Conservation (phyloP, 2,888 invertebrate species). For the Parnassius apollo region DNA sequence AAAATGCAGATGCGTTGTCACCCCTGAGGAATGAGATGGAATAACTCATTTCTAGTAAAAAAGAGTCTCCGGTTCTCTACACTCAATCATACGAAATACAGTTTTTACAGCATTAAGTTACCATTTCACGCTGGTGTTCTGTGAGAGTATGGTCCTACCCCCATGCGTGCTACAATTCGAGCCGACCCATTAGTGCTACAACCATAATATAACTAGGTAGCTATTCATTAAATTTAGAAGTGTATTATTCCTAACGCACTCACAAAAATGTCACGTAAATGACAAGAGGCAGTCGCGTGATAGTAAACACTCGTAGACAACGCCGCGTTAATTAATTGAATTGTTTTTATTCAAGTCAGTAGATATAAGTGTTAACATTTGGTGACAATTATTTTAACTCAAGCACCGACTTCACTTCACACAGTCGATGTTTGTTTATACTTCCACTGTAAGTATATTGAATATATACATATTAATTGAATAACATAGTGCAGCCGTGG, state of each 20-base stretch:
- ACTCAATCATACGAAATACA: no score
- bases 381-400: conserved; percentile 46
- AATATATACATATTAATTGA: no score
- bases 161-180: no score
- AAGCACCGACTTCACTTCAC: conserved; percentile 3
- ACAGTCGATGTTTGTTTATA: conserved; percentile 30
- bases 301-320: conserved; percentile 52
- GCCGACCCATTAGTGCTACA: no score
- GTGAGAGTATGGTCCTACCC: no score
- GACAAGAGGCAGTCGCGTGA: conserved; percentile 48
- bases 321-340: conserved; percentile 65
- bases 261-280: conserved; percentile 18
- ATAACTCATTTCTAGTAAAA: no score
- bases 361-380: conserved; percentile 63
- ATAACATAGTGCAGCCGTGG: no score
- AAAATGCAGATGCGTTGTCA: no score
- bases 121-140: no score
- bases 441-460: conserved; percentile 28
- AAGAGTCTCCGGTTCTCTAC: no score
- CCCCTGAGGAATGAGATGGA: no score
- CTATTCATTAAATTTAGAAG: conserved; percentile 18
- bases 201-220: background rate
- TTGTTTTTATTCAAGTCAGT: conserved; percentile 49
- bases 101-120: no score
- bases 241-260: conserved; percentile 22